Evolutionary conservation across 2,113 vertebrate genomes (phyloP), one percentile per base, ranked within the genome.

Genomic region (Rhodinocichla rosea): DNA sequence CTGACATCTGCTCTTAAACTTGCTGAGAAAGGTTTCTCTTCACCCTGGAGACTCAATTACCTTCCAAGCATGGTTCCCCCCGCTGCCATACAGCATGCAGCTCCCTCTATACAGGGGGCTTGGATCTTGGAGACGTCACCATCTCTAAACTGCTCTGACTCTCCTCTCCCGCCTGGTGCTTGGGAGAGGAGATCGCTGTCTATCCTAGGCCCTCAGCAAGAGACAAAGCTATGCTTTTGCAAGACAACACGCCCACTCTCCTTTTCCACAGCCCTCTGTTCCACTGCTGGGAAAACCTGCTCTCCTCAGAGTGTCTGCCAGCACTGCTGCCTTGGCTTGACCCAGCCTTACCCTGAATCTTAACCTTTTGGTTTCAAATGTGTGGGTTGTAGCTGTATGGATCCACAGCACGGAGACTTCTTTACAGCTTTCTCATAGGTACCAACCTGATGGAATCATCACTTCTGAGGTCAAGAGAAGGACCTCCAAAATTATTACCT

Each of bases 211-310:
- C 53, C 35, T 56, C 22, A 33, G 10, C 11, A 13, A 52, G 53
- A 47, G 30, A 33, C 8, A 52, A 60, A 79, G 22, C 20, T 5
- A 21, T 0, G 0, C 33, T 78, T 22, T 50, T 0, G 0, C 10
- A 49, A 79, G 39, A 10, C 33, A 56, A n/a, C 63, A 49, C 28
- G 50, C 26, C 32, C 53, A 39, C 23, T 71, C 9, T 83, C 6
- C 27, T 83, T 89, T 92, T 76, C 76, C 68, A 87, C 22, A 83
- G 53, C 33, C 1, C 0, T n/a, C 50, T 77, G 15, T 64, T 52
- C 65, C 59, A 76, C 74, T 52, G 26, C 37, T 64, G 53, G 40
- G 45, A 70, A 89, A 91, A n/a, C n/a, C 9, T 44, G 14, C 30
- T 32, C 40, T 91, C 15, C 44, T 83, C 42, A 50, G 40, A 49